phyloP scores from a whole-genome alignment of 1,140 invertebrate genomes.

The Cardiocondyla obscurior region DNA sequence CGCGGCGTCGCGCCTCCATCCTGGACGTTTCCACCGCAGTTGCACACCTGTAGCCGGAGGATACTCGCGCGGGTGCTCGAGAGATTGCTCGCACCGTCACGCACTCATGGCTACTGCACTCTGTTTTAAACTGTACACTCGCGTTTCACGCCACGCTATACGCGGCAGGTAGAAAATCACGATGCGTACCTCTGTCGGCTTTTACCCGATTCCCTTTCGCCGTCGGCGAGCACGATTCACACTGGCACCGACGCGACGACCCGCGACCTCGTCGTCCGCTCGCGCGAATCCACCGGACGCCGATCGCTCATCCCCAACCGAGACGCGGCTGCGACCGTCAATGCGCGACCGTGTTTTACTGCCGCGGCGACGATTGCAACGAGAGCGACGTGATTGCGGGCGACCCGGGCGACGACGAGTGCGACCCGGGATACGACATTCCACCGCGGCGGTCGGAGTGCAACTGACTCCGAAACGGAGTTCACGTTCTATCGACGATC shows the following conservation, averaged over 20 bases:
- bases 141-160: constrained; percentile 27
- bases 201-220: not conserved
- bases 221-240: constrained; percentile 34
- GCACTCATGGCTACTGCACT: constrained; percentile 67
- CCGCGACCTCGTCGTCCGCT: constrained; percentile 13
- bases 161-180: not conserved
- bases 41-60: constrained; percentile 2
- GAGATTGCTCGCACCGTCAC: constrained; percentile 60
- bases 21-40: not conserved
- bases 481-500: constrained; percentile 70
- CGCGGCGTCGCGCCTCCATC: not conserved
- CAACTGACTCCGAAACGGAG: constrained; percentile 69
- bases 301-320: constrained; percentile 53
- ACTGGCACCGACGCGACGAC: constrained; percentile 14
- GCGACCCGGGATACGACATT: constrained; percentile 36
- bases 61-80: constrained; percentile 26
- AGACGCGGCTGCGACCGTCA: not conserved
- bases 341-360: constrained; percentile 26
- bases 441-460: constrained; percentile 67
- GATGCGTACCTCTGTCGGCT: not conserved
- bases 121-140: constrained; percentile 36
- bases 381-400: not conserved
- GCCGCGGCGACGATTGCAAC: not conserved
- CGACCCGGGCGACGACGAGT: not conserved
- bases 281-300: constrained; percentile 11